Conservation (phyloP, 2,888 invertebrate species). For the Athalia circularis region DNA sequence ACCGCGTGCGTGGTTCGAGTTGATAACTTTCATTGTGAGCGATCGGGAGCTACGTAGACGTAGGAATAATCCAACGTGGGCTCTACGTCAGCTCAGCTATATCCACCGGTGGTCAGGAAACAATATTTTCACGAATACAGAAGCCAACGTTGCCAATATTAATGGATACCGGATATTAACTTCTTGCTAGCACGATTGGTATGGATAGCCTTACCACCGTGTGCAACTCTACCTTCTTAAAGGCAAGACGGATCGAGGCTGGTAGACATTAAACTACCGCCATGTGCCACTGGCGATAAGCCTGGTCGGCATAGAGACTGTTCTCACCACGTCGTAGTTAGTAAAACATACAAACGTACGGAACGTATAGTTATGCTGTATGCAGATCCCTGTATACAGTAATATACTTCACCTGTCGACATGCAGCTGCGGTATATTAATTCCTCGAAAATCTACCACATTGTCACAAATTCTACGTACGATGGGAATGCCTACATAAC, state of each 20-base stretch:
- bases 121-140: conserved; percentile 38
- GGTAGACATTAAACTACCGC: conserved; percentile 37
- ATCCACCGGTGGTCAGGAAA: conserved; percentile 7
- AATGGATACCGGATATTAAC: conserved; percentile 47
- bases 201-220: conserved; percentile 39
- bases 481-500: neutral
- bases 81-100: neutral
- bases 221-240: conserved; percentile 33
- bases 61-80: no score
- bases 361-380: neutral
- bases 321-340: conserved; percentile 26
- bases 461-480: neutral
- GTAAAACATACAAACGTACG: conserved; percentile 16
- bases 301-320: conserved; percentile 32
- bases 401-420: conserved; percentile 17
- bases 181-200: conserved; percentile 44
- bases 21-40: neutral
- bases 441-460: conserved; percentile 17
- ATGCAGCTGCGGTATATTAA: conserved; percentile 22
- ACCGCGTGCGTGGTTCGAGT: neutral
- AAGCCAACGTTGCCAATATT: conserved; percentile 35
- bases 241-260: conserved; percentile 42
- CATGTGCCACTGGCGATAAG: conserved; percentile 39
- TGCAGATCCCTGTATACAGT: neutral
- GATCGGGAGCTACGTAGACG: neutral